Base-by-base conservation (phyloP, 2,888 invertebrate species). In the Neuroscelio doddi region DNA sequence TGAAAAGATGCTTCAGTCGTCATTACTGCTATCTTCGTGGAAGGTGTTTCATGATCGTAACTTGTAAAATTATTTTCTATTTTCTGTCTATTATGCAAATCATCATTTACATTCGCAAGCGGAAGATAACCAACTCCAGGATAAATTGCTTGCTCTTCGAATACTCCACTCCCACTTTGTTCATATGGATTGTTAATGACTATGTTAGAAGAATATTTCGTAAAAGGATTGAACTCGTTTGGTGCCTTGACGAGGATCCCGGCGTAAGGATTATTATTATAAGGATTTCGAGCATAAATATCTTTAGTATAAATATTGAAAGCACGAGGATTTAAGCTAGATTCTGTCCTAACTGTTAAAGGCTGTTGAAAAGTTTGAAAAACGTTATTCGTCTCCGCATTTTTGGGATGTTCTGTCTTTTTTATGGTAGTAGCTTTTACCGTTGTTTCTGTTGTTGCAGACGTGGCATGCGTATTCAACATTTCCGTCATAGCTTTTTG, bases 131-230 rank as follows among this genome's bases (percentile, higher is more conserved):
- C 64, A 4, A 66, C 39, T 0, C 61, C 61, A n/a, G 57, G 61
- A 21, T 38, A 66, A 21, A 66, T 49, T 0, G 57, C 24, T 8
- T 61, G 59, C 24, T 74, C 71, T 0, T 59, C 70, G 3, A 72
- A 67, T 0, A 70, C 1, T 3, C 69, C 67, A 0, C 63, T 58
- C 4, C 66, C 70, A 5, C 57, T 71, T 21, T 62, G 45, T 12
- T 73, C 64, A 12, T 70, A 70, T 0, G 64, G 64, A 45, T 52
- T 64, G 9, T 10, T 39, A 3, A 62, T 4, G 0, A 50, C 32
- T 0, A 70, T 14, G 14, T 68, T 66, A 1, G 71, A 57, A 8
- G 66, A 39, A 10, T 64, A 62, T 5, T 67, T 70, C 1, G 49
- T 5, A 8, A 70, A 68, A 1, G 66, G 68, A 27, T 64, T 65